A percentile compares a stretch with the other conserved stretches of the same genome.
Evolutionary conservation across 1,140 invertebrate genomes (phyloP).

Genomic region (Parapsyche elsis): DNA sequence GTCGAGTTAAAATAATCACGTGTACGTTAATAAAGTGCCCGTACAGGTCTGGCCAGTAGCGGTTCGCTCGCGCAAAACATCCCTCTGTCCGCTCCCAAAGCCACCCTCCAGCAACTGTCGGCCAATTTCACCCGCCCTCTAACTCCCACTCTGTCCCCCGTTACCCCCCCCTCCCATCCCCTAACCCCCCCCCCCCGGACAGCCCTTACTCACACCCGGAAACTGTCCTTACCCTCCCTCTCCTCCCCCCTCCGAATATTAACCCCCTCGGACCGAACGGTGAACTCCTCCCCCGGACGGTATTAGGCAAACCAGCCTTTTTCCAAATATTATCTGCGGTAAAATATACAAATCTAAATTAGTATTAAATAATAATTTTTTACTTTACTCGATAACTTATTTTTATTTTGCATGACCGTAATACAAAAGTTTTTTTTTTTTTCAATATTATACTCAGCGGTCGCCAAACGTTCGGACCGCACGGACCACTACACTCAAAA

Average conservation of each 20-base stretch:
- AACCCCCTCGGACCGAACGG: slow-evolving; percentile 42
- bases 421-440: too few species aligned
- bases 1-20: neutral
- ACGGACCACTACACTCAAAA: too few species aligned
- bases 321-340: neutral
- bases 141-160: slow-evolving; percentile 9
- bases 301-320: slow-evolving; percentile 5
- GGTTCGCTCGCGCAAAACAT: slow-evolving; percentile 49
- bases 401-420: too few species aligned
- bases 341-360: neutral
- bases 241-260: slow-evolving; percentile 9
- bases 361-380: too few species aligned
- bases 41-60: slow-evolving; percentile 47
- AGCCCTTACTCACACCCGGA: slow-evolving; percentile 34
- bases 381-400: too few species aligned
- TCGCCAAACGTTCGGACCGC: too few species aligned
- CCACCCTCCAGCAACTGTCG: slow-evolving; percentile 40
- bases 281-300: slow-evolving; percentile 38
- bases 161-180: slow-evolving; percentile 19
- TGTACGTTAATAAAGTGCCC: slow-evolving; percentile 31
- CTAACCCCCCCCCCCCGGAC: neutral
- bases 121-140: slow-evolving; percentile 36
- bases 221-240: slow-evolving; percentile 32
- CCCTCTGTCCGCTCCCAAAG: slow-evolving; percentile 46
- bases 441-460: too few species aligned